These are phyloP conservation scores for Heloderma charlesbogerti DNA, from an alignment of 2,113 vertebrate species.

Conservation along the genomic window DNA sequence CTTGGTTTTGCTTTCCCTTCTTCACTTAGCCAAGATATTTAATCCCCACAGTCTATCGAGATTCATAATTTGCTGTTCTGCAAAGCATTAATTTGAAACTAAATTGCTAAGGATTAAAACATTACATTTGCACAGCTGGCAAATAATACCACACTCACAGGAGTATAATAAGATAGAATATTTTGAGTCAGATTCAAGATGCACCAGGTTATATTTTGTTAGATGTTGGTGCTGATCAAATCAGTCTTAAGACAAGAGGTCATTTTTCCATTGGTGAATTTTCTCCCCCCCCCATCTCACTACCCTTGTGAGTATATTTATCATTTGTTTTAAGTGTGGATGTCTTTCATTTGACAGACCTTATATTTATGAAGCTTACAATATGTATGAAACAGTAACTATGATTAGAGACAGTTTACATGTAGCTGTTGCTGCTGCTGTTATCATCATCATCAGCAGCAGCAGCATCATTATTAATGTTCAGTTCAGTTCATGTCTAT, in stretches of 20 bases:
- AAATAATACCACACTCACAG: not conserved
- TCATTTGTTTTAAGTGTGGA: too few relatives aligned
- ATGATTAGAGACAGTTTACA: not conserved
- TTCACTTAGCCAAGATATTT: conserved; percentile 24
- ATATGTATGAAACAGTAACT: not conserved
- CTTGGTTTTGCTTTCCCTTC: not conserved
- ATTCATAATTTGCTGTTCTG: conserved; percentile 12
- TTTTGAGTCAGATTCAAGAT: not conserved
- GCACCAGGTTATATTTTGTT: not conserved
- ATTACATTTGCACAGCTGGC: conserved; percentile 28
- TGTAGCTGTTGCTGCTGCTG: not conserved
- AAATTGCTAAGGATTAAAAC: conserved; percentile 33
- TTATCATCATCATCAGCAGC: too few relatives aligned
- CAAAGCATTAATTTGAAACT: conserved; percentile 21
- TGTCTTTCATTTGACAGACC: not conserved
- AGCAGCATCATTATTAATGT: too few relatives aligned
- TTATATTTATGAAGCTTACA: not conserved
- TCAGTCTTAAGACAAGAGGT: not conserved
- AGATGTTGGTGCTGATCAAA: not conserved
- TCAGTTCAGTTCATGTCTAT: too few relatives aligned
- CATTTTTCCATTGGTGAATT: not conserved
- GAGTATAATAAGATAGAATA: not conserved
- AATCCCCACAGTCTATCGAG: not conserved
- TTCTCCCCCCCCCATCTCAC: not conserved
- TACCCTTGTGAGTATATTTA: too few relatives aligned